Percentiles rank a stretch among this genome's conserved stretches.
Evolutionary conservation across 2,888 invertebrate genomes (phyloP).

Genomic region (Epinotia ramella): DNA sequence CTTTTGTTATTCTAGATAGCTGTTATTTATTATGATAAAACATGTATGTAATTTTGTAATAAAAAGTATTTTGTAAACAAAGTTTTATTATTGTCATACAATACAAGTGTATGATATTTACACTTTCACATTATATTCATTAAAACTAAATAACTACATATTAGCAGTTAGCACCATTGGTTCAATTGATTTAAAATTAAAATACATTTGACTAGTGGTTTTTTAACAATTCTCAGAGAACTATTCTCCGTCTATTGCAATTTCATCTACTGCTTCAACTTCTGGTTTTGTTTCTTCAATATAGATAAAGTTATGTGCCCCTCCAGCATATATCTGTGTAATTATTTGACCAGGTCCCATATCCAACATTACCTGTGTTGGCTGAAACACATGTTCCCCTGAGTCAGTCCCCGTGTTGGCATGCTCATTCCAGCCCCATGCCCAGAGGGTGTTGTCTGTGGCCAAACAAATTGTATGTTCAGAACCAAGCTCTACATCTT

Average conservation of each 20-base stretch:
- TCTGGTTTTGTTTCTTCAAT: conserved; percentile 51
- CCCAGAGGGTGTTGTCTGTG: conserved; percentile 87
- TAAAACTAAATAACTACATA: conserved; percentile 5
- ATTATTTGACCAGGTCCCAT: conserved; percentile 54
- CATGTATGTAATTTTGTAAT: conserved; percentile 49
- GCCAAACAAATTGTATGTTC: conserved; percentile 91
- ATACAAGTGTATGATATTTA: background rate
- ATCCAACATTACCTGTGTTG: conserved; percentile 66
- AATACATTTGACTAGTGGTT: conserved; percentile 33
- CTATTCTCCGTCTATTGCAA: conserved; percentile 10
- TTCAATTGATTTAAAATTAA: conserved; percentile 19
- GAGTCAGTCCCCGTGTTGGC: conserved; percentile 90
- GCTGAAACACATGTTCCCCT: conserved; percentile 63
- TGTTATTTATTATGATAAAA: conserved; percentile 55
- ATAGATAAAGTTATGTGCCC: conserved; percentile 78
- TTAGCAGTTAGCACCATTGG: conserved; percentile 38
- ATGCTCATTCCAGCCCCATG: conserved; percentile 97
- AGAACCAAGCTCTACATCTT: conserved; percentile 89
- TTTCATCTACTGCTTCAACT: background rate
- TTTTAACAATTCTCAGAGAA: conserved; percentile 1
- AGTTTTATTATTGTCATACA: conserved; percentile 18
- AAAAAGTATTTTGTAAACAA: conserved; percentile 47
- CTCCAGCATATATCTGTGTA: conserved; percentile 72
- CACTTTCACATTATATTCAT: background rate
- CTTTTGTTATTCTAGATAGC: conserved; percentile 57